Conservation (phyloP, 1,140 invertebrate genomes). For the Halictus rubicundus region DNA sequence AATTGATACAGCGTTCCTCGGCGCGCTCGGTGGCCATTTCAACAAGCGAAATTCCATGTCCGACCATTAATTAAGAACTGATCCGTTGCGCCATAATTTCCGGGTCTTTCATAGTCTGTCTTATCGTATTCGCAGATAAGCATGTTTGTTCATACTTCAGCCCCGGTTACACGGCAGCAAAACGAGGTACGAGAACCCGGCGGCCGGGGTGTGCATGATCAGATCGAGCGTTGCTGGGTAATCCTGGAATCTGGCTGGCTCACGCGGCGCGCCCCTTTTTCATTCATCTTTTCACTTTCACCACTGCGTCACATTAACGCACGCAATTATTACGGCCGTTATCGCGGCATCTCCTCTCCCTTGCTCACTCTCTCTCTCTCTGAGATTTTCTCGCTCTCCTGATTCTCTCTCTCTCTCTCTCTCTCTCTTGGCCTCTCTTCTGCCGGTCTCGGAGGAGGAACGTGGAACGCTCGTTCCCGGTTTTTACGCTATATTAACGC, state of each 20-base stretch:
- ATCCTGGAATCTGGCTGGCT: background rate
- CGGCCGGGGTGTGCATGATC: background rate
- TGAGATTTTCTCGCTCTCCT: no score
- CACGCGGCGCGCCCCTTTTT: background rate
- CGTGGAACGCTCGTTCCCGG: background rate
- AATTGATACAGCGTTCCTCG: no score
- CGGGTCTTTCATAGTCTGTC: background rate
- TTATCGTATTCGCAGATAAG: background rate
- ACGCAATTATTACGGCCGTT: slow-evolving; percentile 41
- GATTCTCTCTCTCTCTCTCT: no score
- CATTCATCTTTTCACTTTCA: slow-evolving; percentile 24
- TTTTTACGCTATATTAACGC: slow-evolving; percentile 38
- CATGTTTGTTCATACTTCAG: background rate
- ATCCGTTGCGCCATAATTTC: slow-evolving; percentile 3
- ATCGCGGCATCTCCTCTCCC: background rate
- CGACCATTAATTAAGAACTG: background rate
- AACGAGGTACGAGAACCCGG: background rate
- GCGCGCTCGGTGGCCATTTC: no score
- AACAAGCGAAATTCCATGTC: no score
- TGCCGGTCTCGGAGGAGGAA: background rate
- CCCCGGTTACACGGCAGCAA: background rate
- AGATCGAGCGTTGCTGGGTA: no score
- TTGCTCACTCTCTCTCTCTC: no score
- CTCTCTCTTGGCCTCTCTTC: no score
- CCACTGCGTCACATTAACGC: slow-evolving; percentile 5